Evolutionary conservation across 2,797 vertebrate species (phyloP).

Genomic region (Anolis apletophallus): DNA sequence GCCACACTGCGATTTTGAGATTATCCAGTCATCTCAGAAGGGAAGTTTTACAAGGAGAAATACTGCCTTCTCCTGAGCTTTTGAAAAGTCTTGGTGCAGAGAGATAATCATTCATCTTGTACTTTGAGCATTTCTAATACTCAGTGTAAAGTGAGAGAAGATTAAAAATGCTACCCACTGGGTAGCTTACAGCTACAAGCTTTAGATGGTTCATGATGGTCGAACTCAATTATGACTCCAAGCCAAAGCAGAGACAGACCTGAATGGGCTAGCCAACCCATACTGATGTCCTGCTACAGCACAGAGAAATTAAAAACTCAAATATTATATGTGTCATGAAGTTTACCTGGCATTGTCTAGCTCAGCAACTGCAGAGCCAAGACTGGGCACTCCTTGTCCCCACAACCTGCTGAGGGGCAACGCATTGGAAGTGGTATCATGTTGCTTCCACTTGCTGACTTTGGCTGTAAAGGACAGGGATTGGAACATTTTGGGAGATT

Average conservation of each 20-base stretch:
- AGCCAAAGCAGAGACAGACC: background rate
- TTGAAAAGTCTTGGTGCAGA: background rate
- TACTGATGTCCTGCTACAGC: background rate
- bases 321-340: background rate
- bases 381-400: too few species aligned
- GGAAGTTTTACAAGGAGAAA: background rate
- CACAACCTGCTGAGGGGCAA: too few species aligned
- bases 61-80: background rate
- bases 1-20: background rate
- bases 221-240: background rate
- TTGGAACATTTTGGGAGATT: too few species aligned
- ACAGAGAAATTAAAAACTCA: background rate
- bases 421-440: too few species aligned
- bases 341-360: too few species aligned
- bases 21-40: background rate
- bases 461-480: too few species aligned
- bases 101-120: background rate
- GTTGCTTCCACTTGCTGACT: too few species aligned
- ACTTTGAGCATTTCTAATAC: background rate
- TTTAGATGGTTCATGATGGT: background rate
- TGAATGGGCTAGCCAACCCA: background rate
- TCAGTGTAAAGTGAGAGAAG: background rate
- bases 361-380: too few species aligned
- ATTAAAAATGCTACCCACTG: background rate
- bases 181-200: background rate